Evolutionary conservation across 2,113 vertebrate genomes (phyloP), one percentile per base, ranked within the genome.

Genomic region (Onychostoma macrolepis): DNA sequence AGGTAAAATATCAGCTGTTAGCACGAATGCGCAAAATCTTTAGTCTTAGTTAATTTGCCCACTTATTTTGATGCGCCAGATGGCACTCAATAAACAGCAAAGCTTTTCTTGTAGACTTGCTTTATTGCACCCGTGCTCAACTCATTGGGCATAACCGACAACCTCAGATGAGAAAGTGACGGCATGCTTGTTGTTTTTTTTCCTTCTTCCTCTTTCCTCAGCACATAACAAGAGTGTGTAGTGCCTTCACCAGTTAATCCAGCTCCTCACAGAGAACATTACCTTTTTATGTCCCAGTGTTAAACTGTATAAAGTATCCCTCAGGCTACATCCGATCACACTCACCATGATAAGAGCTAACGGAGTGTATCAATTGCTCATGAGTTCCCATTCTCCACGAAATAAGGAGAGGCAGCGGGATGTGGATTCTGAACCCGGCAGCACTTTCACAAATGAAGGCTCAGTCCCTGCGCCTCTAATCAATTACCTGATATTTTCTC

Each of bases 321-420:
- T 94, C 94, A 93, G 95, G 96, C 95, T 96, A 94, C 94, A 93
- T 93, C 95, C 92, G 94, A 96, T 94, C 94, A 95, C 94, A 94
- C 93, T 92, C 92, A 92, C 94, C 92, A 90, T 94, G 96, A 96
- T 96, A 94, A 96, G 94, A 95, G 94, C 95, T 96, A 97, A 96
- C 96, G 93, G 96, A 97, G 95, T 96, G 95, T 96, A 95, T 96
- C 97, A 96, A 91, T 96, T 96, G 95, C 95, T 97, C 95, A 93
- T 96, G 95, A 96, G 95, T 96, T 96, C 94, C 95, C 93, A 95
- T 96, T 95, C 94, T 96, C 94, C 93, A 92, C 95, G 94, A 97
- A 96, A 96, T 96, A 96, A 94, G 92, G 95, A 94, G 93, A 96
- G 94, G 94, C 93, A 92, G 91, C 92, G 93, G 92, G 80, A 95